Evolutionary conservation across 2,888 invertebrate genomes (phyloP).

Genomic region (Erebia aethiops): DNA sequence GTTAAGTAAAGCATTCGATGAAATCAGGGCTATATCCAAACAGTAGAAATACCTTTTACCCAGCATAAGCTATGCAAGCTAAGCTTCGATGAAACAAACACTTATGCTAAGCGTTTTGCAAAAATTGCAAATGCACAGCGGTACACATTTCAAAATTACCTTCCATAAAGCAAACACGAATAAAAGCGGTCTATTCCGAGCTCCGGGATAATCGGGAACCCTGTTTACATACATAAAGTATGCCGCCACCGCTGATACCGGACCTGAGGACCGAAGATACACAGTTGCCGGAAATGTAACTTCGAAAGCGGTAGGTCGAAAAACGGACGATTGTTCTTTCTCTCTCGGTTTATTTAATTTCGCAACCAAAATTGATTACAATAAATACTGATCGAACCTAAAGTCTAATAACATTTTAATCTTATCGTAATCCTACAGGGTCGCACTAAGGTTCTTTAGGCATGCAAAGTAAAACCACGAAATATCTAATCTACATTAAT

Average conservation of each 20-base stretch:
- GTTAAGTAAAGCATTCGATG: neutral
- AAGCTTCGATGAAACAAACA: neutral
- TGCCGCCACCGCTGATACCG: slow-evolving; percentile 50
- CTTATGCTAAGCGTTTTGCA: neutral
- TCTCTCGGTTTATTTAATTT: no score
- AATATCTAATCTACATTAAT: no score
- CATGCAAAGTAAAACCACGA: no score
- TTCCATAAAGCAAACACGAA: slow-evolving; percentile 11
- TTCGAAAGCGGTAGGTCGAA: no score
- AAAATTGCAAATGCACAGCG: slow-evolving; percentile 8
- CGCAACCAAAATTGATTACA: no score
- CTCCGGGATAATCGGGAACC: slow-evolving; percentile 25
- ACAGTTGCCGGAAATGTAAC: no score
- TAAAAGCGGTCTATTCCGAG: slow-evolving; percentile 20
- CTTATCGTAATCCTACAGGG: no score
- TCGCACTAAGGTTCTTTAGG: no score
- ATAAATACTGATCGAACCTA: no score
- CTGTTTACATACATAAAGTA: slow-evolving; percentile 45
- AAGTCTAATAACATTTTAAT: no score
- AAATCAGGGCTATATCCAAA: neutral
- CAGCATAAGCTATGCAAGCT: neutral
- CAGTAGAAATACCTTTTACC: neutral
- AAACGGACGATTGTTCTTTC: no score
- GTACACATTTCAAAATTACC: slow-evolving; percentile 21
- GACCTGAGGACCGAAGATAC: neutral